phyloP scores from a whole-genome alignment of 37 sponge, comb jelly and placozoan species.

The Halisarca cf. caerulea region DNA sequence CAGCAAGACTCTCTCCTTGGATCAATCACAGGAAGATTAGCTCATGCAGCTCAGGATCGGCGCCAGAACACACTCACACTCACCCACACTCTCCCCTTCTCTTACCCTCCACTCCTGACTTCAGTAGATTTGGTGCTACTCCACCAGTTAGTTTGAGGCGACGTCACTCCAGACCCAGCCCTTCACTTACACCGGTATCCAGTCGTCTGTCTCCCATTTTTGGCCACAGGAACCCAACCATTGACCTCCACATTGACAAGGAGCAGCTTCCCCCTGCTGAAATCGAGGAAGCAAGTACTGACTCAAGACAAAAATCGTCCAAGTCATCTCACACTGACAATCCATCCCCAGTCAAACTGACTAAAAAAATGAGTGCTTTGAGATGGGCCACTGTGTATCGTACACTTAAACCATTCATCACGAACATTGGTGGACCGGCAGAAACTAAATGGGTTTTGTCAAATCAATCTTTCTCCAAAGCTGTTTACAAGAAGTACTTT shows the following conservation, averaged over 20 bases:
- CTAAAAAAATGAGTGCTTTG: not conserved
- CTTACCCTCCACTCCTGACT: conserved; percentile 13
- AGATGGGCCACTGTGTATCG: conserved; percentile 22
- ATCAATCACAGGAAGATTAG: not conserved
- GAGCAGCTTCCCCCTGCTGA: not conserved
- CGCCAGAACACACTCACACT: not conserved
- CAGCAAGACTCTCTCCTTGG: not conserved
- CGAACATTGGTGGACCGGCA: not conserved
- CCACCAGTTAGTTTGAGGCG: not conserved
- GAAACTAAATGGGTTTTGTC: not conserved
- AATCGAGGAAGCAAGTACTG: not conserved
- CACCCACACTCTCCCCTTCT: not conserved
- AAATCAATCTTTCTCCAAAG: not conserved
- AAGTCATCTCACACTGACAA: not conserved
- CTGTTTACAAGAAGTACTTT: conserved; percentile 32
- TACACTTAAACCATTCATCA: conserved; percentile 10
- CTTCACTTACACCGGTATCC: conserved; percentile 3
- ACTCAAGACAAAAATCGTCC: not conserved
- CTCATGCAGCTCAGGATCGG: not conserved
- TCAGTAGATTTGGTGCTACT: conserved; percentile 11
- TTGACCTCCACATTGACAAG: not conserved
- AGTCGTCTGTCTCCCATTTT: not conserved
- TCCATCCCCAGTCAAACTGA: not conserved
- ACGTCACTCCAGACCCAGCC: not conserved
- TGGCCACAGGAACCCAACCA: not conserved